These are phyloP conservation scores for Urocitellus parryii DNA, from an alignment of 2,113 vertebrate genomes.

Conservation along the genomic window DNA sequence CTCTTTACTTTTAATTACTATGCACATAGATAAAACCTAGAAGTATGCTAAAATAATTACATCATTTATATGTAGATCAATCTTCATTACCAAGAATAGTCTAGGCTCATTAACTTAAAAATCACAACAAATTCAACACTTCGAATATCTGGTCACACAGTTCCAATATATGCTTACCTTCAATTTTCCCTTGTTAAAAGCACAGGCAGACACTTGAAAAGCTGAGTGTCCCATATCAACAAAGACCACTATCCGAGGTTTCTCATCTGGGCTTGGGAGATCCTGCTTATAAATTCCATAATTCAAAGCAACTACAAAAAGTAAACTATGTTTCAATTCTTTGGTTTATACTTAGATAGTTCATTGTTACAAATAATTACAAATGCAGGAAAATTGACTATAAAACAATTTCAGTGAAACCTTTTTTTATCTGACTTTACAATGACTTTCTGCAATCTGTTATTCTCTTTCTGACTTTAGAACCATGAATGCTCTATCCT, in stretches of 20 bases:
- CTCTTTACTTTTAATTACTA: background rate
- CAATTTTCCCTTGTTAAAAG: slow-evolving; percentile 91
- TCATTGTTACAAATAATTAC: slow-evolving; percentile 2
- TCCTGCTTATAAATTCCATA: slow-evolving; percentile 92
- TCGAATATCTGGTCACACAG: background rate
- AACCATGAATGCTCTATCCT: background rate
- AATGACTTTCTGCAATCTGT: background rate
- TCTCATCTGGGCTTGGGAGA: slow-evolving; percentile 89
- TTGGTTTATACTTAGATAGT: background rate
- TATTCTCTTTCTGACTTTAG: background rate
- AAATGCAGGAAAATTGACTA: background rate
- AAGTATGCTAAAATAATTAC: background rate
- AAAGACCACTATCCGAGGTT: slow-evolving; percentile 90
- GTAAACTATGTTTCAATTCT: background rate
- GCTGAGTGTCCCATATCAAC: slow-evolving; percentile 92
- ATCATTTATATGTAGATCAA: background rate
- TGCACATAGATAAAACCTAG: background rate
- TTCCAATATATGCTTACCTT: slow-evolving; percentile 84
- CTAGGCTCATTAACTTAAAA: background rate
- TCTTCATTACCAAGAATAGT: background rate
- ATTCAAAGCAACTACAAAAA: slow-evolving; percentile 89
- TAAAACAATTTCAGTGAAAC: background rate
- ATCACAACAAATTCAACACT: background rate
- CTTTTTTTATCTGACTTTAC: background rate
- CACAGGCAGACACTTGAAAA: slow-evolving; percentile 90